Conservation (phyloP, 1,140 invertebrate genomes). For the Drosophila suzukii region DNA sequence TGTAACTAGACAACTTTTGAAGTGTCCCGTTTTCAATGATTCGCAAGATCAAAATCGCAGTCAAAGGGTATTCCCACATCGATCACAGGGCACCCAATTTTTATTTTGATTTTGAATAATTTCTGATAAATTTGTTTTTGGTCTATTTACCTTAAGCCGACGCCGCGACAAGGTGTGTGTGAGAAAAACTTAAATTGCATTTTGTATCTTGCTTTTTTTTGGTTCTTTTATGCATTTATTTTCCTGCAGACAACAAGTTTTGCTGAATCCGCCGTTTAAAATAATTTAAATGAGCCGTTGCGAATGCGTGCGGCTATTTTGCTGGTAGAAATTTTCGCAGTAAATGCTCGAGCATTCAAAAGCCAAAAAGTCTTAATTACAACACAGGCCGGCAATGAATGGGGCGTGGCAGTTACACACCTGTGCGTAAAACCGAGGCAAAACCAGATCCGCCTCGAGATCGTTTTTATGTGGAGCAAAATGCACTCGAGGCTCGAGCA, state of each 20-base stretch:
- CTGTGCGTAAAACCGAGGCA: conserved; percentile 40
- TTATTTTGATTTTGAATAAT: conserved; percentile 42
- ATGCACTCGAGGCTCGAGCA: no score
- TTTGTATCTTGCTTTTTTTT: conserved; percentile 33
- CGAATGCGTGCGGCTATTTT: conserved; percentile 25
- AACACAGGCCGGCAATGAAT: conserved; percentile 16
- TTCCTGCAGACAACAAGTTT: conserved; percentile 38
- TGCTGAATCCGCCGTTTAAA: conserved; percentile 9
- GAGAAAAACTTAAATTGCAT: conserved; percentile 55
- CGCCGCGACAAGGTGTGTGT: conserved; percentile 39
- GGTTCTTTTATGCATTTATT: conserved; percentile 27
- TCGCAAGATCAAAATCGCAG: no score
- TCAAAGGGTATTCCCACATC: conserved; percentile 7
- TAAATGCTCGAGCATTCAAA: conserved; percentile 35
- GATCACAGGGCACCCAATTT: not conserved
- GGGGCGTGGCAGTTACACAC: conserved; percentile 42
- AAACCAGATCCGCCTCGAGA: conserved; percentile 22
- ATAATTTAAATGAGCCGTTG: conserved; percentile 35
- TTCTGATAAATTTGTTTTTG: conserved; percentile 40
- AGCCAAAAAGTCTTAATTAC: conserved; percentile 64
- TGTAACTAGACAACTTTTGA: no score
- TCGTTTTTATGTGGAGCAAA: conserved; percentile 32
- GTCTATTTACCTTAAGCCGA: conserved; percentile 25
- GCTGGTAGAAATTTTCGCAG: conserved; percentile 37
- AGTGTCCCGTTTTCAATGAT: no score